phyloP scores from a whole-genome alignment of 1,140 invertebrate genomes.

The Laodelphax striatellus region DNA sequence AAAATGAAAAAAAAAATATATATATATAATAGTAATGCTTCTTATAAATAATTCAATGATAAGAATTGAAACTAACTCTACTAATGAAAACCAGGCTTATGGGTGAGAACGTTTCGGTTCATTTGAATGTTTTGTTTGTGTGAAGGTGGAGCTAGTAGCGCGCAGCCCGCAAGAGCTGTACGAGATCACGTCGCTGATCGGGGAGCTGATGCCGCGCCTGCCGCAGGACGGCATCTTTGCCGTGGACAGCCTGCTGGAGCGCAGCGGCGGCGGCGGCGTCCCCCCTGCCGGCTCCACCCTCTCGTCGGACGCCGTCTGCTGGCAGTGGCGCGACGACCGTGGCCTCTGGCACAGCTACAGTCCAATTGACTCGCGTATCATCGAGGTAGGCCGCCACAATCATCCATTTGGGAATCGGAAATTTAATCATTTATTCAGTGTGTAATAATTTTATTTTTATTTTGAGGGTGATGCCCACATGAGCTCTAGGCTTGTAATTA shows the following conservation, averaged over 20 bases:
- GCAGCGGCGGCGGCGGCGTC: constrained; percentile 22
- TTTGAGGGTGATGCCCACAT: too few relatives aligned
- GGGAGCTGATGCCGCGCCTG: constrained; percentile 88
- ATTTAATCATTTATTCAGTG: too few relatives aligned
- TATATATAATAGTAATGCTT: too few relatives aligned
- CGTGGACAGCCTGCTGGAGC: constrained; percentile 76
- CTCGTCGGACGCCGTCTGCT: constrained; percentile 63
- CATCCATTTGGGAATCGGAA: too few relatives aligned
- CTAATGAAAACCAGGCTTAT: too few relatives aligned
- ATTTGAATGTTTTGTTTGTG: neutral
- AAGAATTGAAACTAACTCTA: too few relatives aligned
- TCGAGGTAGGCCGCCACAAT: constrained; percentile 46
- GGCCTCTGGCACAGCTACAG: constrained; percentile 62
- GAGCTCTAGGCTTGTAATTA: too few relatives aligned
- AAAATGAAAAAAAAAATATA: too few relatives aligned
- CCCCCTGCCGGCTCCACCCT: constrained; percentile 33
- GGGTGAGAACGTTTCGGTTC: too few relatives aligned
- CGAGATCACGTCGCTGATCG: constrained; percentile 91
- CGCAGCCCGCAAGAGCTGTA: constrained; percentile 90
- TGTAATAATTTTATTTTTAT: too few relatives aligned
- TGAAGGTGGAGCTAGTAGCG: constrained; percentile 69
- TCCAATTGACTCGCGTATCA: constrained; percentile 61
- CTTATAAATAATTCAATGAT: too few relatives aligned
- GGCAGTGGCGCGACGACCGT: constrained; percentile 90
- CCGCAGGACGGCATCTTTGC: constrained; percentile 89